Evolutionary conservation across 2,888 invertebrate genomes (phyloP).

Genomic region (Heteromyza rotundicornis): DNA sequence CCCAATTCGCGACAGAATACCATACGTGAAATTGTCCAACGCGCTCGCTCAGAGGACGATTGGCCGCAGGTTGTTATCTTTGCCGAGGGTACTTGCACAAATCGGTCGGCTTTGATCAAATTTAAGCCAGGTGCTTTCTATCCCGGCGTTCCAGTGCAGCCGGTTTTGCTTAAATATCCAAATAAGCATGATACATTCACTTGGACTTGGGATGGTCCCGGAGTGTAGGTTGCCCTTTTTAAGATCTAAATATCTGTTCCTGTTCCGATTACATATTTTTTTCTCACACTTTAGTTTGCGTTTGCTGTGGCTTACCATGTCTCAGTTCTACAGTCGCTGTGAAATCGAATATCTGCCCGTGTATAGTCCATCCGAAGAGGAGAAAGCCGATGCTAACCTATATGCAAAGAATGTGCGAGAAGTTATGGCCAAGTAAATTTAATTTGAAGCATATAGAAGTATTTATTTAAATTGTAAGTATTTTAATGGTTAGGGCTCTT

Average conservation of each 20-base stretch:
- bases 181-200: constrained; percentile 88
- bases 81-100: constrained; percentile 96
- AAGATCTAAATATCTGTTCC: neutral
- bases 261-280: neutral
- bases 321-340: constrained; percentile 84
- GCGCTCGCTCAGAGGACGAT: constrained; percentile 81
- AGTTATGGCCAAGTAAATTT: constrained; percentile 86
- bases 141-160: constrained; percentile 94
- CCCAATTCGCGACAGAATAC: constrained; percentile 90
- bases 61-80: constrained; percentile 95
- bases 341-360: constrained; percentile 94
- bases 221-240: constrained; percentile 74
- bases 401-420: constrained; percentile 89
- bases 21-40: constrained; percentile 83
- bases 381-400: constrained; percentile 83
- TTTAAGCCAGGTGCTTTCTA: constrained; percentile 94
- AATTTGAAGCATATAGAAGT: neutral
- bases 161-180: constrained; percentile 89
- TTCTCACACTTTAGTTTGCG: constrained; percentile 69
- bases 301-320: constrained; percentile 85
- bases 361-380: constrained; percentile 85
- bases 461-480: neutral
- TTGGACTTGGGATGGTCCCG: constrained; percentile 95
- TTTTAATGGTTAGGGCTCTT: constrained; percentile 76
- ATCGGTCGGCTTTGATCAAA: constrained; percentile 86